Percentiles rank a stretch among this genome's conserved stretches.
Evolutionary conservation across 2,113 vertebrate species (phyloP).

Genomic region (Chloebia gouldiae): DNA sequence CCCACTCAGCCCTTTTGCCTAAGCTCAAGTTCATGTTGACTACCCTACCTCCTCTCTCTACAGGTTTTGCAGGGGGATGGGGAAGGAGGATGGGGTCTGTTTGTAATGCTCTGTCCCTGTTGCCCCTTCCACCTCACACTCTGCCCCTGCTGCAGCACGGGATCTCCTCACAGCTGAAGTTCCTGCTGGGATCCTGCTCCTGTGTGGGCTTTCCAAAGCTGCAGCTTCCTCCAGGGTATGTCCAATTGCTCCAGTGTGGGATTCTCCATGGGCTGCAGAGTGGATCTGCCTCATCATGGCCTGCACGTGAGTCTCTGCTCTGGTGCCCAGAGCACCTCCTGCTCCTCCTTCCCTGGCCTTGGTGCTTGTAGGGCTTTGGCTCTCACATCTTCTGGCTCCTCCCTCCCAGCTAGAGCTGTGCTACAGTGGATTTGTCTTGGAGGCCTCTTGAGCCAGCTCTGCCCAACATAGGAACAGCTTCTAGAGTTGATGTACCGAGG

Average conservation of each 20-base stretch:
- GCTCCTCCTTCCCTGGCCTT: background rate
- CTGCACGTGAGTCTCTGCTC: background rate
- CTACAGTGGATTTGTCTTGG: background rate
- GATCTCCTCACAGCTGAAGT: background rate
- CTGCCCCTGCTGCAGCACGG: background rate
- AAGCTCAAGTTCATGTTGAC: background rate
- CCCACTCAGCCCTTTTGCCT: background rate
- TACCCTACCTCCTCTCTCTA: background rate
- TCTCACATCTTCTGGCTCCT: background rate
- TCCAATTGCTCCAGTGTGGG: fast-evolving
- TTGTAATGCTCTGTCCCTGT: background rate
- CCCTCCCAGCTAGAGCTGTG: background rate
- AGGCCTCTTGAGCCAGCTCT: background rate
- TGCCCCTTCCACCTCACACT: fast-evolving
- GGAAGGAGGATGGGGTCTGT: background rate
- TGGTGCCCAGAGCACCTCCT: background rate
- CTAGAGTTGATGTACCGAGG: background rate
- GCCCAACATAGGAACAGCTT: background rate
- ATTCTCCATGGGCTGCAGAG: background rate
- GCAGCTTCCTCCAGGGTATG: background rate
- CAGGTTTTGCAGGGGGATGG: fast-evolving
- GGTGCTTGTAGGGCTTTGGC: background rate
- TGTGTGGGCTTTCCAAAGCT: fast-evolving
- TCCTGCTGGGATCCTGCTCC: background rate
- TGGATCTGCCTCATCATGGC: background rate